phyloP scores from a whole-genome alignment of 2,113 vertebrate genomes.

The Proterorhinus semilunaris region DNA sequence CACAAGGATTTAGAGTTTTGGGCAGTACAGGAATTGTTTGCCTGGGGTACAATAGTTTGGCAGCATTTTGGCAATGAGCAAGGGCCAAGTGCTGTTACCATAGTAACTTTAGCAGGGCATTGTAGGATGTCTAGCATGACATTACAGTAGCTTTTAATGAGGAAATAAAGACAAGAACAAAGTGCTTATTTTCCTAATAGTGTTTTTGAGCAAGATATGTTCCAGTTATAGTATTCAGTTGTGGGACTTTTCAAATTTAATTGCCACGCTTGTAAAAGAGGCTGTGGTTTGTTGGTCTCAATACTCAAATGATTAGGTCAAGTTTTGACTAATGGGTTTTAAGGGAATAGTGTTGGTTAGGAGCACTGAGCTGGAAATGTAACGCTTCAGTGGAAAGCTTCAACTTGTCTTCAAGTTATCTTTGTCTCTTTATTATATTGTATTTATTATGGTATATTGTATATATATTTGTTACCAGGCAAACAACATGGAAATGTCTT shows the following conservation, averaged over 20 bases:
- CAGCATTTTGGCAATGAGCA: constrained; percentile 38
- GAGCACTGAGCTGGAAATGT: too few relatives aligned
- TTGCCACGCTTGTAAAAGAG: too few relatives aligned
- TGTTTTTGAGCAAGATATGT: too few relatives aligned
- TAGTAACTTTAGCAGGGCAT: constrained; percentile 52
- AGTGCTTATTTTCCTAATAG: neutral
- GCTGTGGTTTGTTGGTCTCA: too few relatives aligned
- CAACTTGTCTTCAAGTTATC: too few relatives aligned
- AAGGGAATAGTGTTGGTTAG: too few relatives aligned
- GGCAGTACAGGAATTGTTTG: constrained; percentile 14
- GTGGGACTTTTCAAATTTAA: too few relatives aligned
- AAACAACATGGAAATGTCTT: constrained; percentile 51
- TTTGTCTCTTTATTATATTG: neutral
- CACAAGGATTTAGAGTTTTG: constrained; percentile 9
- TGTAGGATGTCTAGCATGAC: constrained; percentile 27
- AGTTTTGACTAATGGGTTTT: too few relatives aligned
- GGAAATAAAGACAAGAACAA: constrained; percentile 13
- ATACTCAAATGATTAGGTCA: too few relatives aligned
- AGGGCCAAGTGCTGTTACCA: constrained; percentile 48
- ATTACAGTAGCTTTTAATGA: constrained; percentile 37
- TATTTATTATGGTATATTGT: too few relatives aligned
- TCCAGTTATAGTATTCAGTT: too few relatives aligned
- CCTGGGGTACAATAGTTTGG: constrained; percentile 28
- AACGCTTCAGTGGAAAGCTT: too few relatives aligned
- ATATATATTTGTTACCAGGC: constrained; percentile 36